Conservation (phyloP, 1,140 invertebrate species). For the Drosophila yakuba region DNA sequence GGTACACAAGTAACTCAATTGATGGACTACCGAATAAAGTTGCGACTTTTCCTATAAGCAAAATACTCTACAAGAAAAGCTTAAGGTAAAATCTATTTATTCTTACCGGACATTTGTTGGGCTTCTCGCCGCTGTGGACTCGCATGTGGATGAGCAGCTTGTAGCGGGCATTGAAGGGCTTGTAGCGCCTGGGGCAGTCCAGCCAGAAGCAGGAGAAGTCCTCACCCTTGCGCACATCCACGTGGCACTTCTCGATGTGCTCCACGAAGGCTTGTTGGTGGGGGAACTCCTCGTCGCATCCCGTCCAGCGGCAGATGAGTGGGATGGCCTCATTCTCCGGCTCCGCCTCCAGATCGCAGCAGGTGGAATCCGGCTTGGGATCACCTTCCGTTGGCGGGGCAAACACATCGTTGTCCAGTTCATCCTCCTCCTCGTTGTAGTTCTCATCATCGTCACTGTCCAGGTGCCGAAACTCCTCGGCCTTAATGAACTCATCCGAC, state of each 20-base stretch:
- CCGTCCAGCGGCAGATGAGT: constrained; percentile 91
- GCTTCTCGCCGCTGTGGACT: constrained; percentile 97
- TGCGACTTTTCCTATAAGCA: not conserved
- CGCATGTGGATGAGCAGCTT: constrained; percentile 98
- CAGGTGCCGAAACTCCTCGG: constrained; percentile 6
- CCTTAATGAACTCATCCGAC: constrained; percentile 23
- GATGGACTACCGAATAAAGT: not conserved
- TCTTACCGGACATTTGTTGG: constrained; percentile 97
- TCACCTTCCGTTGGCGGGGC: constrained; percentile 22
- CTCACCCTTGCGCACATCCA: constrained; percentile 93
- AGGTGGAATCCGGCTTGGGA: constrained; percentile 7
- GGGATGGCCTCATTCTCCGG: constrained; percentile 58
- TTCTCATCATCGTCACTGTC: constrained; percentile 47
- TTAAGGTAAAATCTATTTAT: too few species aligned
- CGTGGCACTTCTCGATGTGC: constrained; percentile 96
- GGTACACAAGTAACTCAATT: not conserved
- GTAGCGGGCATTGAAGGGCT: constrained; percentile 98
- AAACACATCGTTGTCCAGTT: constrained; percentile 61
- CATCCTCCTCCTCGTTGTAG: constrained; percentile 44
- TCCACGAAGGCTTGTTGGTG: constrained; percentile 92
- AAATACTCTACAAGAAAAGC: not conserved
- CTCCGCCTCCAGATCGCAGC: constrained; percentile 39
- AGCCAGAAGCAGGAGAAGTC: constrained; percentile 97
- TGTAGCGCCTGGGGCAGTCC: constrained; percentile 92
- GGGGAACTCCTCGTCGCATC: constrained; percentile 91